Conservation (phyloP, 2,113 vertebrate species). For the Dryoscopus gambensis region DNA sequence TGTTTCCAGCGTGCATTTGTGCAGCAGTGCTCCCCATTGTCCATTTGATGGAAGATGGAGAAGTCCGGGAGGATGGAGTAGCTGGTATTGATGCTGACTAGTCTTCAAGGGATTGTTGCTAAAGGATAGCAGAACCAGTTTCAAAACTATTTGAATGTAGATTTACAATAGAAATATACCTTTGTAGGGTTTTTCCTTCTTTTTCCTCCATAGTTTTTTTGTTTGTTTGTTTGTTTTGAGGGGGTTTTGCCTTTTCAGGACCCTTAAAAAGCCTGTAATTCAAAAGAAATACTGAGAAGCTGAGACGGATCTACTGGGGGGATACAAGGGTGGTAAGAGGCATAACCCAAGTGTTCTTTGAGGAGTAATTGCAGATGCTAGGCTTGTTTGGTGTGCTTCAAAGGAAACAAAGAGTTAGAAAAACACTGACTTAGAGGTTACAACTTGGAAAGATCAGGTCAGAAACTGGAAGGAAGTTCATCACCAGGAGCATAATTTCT, state of each 20-base stretch:
- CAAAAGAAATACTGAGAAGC: neutral
- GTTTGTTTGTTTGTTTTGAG: neutral
- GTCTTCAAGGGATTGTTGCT: neutral
- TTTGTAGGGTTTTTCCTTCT: neutral
- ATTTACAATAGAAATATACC: neutral
- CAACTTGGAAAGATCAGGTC: neutral
- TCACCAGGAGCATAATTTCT: neutral
- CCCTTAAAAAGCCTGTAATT: neutral
- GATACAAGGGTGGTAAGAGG: neutral
- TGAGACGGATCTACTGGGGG: neutral
- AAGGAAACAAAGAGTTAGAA: neutral
- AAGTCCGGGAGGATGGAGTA: constrained; percentile 94
- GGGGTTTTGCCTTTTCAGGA: neutral
- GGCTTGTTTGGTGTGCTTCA: neutral
- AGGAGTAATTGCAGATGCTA: neutral
- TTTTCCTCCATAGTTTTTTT: neutral
- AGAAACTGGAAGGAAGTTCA: neutral
- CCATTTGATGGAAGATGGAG: constrained; percentile 97
- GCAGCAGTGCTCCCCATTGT: constrained; percentile 95
- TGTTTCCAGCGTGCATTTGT: constrained; percentile 98
- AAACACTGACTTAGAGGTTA: neutral
- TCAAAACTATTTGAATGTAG: neutral
- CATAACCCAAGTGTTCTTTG: neutral
- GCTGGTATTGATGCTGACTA: constrained; percentile 77
- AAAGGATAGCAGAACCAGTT: neutral